phyloP scores from a whole-genome alignment of 2,888 invertebrate species.

The Nemapogon koenigi region DNA sequence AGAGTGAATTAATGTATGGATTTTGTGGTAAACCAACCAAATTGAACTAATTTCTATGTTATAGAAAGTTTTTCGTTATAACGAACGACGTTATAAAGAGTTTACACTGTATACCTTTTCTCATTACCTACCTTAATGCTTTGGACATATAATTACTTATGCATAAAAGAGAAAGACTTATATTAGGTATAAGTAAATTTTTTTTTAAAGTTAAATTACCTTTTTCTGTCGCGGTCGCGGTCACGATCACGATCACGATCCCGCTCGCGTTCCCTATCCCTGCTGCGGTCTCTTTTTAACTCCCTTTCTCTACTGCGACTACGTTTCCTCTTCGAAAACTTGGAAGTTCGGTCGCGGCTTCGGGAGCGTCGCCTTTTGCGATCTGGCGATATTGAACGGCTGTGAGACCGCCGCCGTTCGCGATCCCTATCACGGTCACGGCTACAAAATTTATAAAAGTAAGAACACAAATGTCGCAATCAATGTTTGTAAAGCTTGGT shows the following conservation, averaged over 20 bases:
- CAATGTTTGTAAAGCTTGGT: conserved; percentile 13
- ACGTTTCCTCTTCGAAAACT: conserved; percentile 67
- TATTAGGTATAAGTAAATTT: too few species aligned
- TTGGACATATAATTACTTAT: conserved; percentile 10
- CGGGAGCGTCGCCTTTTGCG: conserved; percentile 62
- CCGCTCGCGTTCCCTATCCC: conserved; percentile 38
- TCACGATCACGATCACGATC: conserved; percentile 26
- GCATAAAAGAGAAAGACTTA: too few species aligned
- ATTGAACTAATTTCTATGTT: too few species aligned
- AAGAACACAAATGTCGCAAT: neutral
- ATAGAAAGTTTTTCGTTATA: too few species aligned
- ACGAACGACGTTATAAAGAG: too few species aligned
- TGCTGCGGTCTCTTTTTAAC: conserved; percentile 59
- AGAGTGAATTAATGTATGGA: too few species aligned
- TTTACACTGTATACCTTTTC: too few species aligned
- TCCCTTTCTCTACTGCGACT: conserved; percentile 73
- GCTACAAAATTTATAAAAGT: neutral
- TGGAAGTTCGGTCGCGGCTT: conserved; percentile 65
- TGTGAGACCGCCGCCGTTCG: conserved; percentile 65
- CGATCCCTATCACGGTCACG: conserved; percentile 36
- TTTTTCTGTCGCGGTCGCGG: conserved; percentile 44
- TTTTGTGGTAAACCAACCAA: too few species aligned
- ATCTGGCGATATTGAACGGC: conserved; percentile 65
- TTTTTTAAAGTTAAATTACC: too few species aligned
- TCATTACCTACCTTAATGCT: too few species aligned